Evolutionary conservation across 2,113 vertebrate species (phyloP).

Genomic region (Pelusios castaneus): DNA sequence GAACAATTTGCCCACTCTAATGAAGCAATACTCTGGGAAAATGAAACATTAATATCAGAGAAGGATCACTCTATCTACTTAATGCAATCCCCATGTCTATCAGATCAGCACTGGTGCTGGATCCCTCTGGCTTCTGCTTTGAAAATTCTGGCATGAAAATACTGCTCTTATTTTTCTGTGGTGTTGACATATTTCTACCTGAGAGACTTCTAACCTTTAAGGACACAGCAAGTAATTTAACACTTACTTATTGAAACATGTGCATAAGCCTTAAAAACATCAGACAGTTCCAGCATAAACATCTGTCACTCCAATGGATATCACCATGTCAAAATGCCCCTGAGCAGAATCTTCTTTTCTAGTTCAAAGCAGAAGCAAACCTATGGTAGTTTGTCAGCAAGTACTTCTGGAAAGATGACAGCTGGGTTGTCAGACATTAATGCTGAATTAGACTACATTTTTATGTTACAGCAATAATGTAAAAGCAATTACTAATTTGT

Average conservation of each 20-base stretch:
- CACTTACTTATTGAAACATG: slow-evolving; percentile 47
- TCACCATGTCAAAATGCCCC: slow-evolving; percentile 65
- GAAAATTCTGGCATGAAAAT: neutral
- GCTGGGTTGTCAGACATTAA: slow-evolving; percentile 68
- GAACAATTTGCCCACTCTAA: slow-evolving; percentile 55
- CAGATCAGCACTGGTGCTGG: slow-evolving; percentile 1
- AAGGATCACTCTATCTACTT: slow-evolving; percentile 35
- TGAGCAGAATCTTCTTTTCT: slow-evolving; percentile 54
- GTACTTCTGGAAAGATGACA: slow-evolving; percentile 72
- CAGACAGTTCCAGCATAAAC: slow-evolving; percentile 45
- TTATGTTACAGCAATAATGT: slow-evolving; percentile 58
- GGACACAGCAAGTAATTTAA: slow-evolving; percentile 43
- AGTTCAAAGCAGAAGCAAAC: slow-evolving; percentile 45
- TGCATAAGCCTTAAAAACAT: slow-evolving; percentile 28
- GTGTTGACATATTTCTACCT: neutral
- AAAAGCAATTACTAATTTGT: slow-evolving; percentile 69
- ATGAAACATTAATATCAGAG: slow-evolving; percentile 60
- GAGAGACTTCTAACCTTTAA: neutral
- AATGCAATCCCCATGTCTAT: slow-evolving; percentile 18
- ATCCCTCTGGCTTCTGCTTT: neutral
- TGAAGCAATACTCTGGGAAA: slow-evolving; percentile 61
- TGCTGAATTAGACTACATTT: slow-evolving; percentile 65
- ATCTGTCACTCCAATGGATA: slow-evolving; percentile 66
- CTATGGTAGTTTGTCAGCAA: slow-evolving; percentile 49
- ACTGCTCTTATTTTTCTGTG: neutral